Percentiles rank a stretch among this genome's conserved stretches.
Evolutionary conservation across 2,888 invertebrate genomes (phyloP).

Genomic region (Odontocerum albicorne): DNA sequence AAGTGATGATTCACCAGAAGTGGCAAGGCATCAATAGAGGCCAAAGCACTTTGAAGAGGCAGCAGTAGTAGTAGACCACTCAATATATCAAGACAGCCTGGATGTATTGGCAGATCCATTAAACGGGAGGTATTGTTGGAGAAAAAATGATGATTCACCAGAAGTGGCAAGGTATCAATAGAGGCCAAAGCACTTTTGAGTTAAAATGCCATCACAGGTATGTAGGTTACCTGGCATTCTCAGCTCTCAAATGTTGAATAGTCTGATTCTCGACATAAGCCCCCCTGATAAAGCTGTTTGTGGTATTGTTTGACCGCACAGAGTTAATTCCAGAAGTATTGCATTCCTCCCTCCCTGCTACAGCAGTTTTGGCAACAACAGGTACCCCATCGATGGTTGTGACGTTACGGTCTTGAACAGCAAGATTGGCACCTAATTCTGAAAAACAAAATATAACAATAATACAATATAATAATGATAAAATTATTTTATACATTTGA

Average conservation of each 20-base stretch:
- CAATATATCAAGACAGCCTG: no score
- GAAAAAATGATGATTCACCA: no score
- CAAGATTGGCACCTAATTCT: constrained; percentile 87
- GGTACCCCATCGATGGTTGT: constrained; percentile 44
- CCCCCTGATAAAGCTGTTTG: constrained; percentile 45
- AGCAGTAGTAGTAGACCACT: no score
- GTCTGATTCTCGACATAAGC: constrained; percentile 27
- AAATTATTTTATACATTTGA: no score
- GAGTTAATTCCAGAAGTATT: constrained; percentile 63
- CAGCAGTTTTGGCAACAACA: constrained; percentile 41
- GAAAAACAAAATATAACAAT: constrained; percentile 33
- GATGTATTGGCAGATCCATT: no score
- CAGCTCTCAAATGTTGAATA: constrained; percentile 29
- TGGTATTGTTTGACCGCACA: constrained; percentile 60
- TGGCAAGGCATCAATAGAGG: no score
- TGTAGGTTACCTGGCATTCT: constrained; percentile 32
- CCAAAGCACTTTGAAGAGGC: no score
- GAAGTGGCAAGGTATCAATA: no score
- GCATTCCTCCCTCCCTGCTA: constrained; percentile 52
- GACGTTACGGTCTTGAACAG: constrained; percentile 65
- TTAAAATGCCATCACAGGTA: no score
- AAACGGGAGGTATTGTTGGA: no score
- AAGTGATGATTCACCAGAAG: no score
- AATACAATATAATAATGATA: no score
- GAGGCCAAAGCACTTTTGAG: constrained; percentile 1